Conservation (phyloP, 2,113 vertebrate species). For the Sinocyclocheilus grahami region DNA sequence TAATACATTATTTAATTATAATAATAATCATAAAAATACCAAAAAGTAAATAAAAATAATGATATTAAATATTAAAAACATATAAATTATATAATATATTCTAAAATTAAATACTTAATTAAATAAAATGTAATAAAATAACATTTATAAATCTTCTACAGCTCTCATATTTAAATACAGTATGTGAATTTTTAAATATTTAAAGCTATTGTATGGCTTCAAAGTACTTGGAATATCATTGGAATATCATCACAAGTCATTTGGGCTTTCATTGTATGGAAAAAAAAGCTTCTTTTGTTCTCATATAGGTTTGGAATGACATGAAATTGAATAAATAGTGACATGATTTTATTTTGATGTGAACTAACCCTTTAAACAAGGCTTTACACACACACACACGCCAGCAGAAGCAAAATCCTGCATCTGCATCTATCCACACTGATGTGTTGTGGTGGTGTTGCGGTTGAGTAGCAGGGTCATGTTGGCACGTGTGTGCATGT, state of each 20-base stretch:
- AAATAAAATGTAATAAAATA: neutral
- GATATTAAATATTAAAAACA: too few relatives aligned
- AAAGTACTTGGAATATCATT: neutral
- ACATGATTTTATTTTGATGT: neutral
- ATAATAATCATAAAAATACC: neutral
- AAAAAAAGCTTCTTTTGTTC: neutral
- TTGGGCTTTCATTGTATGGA: neutral
- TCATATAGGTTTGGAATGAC: neutral
- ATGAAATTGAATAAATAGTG: neutral
- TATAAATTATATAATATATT: neutral
- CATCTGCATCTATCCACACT: neutral
- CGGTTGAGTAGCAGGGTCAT: constrained; percentile 56
- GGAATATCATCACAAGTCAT: neutral
- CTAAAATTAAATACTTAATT: neutral
- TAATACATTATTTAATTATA: too few relatives aligned
- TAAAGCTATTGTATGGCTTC: neutral
- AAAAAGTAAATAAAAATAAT: too few relatives aligned
- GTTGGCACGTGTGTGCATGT: constrained; percentile 62
- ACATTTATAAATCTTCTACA: neutral
- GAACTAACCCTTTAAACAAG: neutral
- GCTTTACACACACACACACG: neutral
- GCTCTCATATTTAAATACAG: neutral
- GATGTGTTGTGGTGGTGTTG: constrained; percentile 39
- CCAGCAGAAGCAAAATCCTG: neutral
- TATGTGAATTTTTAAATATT: neutral